Evolutionary conservation across 2,888 invertebrate genomes (phyloP).

Genomic region (Melitaea athalia): DNA sequence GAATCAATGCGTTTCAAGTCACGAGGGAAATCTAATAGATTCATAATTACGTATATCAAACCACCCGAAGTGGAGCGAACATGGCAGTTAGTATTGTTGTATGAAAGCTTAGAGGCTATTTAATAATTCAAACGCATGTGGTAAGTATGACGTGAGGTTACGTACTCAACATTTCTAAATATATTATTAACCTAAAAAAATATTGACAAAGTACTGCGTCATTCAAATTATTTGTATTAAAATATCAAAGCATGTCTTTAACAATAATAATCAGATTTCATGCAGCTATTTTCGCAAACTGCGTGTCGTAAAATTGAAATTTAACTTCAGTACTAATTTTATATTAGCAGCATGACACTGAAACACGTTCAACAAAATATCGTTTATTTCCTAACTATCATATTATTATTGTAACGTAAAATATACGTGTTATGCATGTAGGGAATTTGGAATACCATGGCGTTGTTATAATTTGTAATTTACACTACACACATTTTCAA

Average conservation of each 20-base stretch:
- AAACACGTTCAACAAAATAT: constrained; percentile 2
- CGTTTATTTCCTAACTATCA: not conserved
- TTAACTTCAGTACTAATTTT: not conserved
- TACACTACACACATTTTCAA: not conserved
- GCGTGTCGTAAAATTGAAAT: constrained; percentile 3
- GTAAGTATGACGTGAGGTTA: no score
- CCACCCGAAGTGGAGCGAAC: no score
- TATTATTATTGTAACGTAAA: constrained; percentile 5
- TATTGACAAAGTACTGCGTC: no score
- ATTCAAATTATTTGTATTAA: not conserved
- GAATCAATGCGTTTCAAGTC: no score
- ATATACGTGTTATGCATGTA: not conserved
- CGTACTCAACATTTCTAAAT: no score
- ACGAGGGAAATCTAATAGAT: no score
- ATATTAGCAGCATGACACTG: not conserved
- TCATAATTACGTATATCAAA: no score
- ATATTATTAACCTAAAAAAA: no score
- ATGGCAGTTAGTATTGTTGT: no score
- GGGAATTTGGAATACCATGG: constrained; percentile 9
- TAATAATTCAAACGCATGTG: no score
- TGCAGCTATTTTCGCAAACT: not conserved
- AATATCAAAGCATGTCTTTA: not conserved
- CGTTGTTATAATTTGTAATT: constrained; percentile 14
- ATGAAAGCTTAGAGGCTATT: no score
- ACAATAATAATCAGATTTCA: not conserved